Evolutionary conservation across 2,797 vertebrate species (phyloP).

Genomic region (Kryptolebias ocellatus): DNA sequence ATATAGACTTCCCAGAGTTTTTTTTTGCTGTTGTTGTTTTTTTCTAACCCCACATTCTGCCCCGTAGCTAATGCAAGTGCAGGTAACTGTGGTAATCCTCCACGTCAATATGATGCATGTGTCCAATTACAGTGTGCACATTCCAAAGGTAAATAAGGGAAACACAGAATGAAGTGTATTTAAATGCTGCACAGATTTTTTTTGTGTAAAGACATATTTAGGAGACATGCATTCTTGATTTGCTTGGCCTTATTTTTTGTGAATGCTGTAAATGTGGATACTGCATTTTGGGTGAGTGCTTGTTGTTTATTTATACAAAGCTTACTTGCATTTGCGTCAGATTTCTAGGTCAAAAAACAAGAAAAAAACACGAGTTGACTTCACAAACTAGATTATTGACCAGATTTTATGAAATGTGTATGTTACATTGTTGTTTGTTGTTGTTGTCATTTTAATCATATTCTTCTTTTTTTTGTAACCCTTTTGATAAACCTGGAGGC

Average conservation of each 20-base stretch:
- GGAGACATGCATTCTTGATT: too few relatives aligned
- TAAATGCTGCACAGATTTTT: constrained; percentile 1
- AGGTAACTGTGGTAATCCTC: constrained; percentile 24
- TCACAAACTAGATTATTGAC: neutral
- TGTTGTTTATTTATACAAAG: neutral
- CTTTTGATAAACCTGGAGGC: too few relatives aligned
- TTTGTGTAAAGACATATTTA: too few relatives aligned
- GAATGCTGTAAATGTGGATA: constrained; percentile 6
- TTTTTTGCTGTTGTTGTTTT: constrained; percentile 4
- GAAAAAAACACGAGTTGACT: neutral
- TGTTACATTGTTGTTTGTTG: too few relatives aligned
- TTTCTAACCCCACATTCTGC: neutral
- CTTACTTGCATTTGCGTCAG: constrained; percentile 48
- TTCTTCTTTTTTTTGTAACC: too few relatives aligned
- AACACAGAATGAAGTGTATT: constrained; percentile 7
- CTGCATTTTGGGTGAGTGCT: constrained; percentile 3
- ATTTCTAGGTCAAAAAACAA: neutral
- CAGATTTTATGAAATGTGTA: neutral
- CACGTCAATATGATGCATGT: constrained; percentile 17
- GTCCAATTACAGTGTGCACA: neutral
- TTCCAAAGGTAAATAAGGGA: constrained; percentile 3
- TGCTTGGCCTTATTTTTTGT: constrained; percentile 1
- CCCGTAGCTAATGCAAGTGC: constrained; percentile 7
- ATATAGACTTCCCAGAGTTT: neutral
- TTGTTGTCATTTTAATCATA: too few relatives aligned